phyloP scores from a whole-genome alignment of 1,140 invertebrate genomes.

The Metaphire vulgaris region DNA sequence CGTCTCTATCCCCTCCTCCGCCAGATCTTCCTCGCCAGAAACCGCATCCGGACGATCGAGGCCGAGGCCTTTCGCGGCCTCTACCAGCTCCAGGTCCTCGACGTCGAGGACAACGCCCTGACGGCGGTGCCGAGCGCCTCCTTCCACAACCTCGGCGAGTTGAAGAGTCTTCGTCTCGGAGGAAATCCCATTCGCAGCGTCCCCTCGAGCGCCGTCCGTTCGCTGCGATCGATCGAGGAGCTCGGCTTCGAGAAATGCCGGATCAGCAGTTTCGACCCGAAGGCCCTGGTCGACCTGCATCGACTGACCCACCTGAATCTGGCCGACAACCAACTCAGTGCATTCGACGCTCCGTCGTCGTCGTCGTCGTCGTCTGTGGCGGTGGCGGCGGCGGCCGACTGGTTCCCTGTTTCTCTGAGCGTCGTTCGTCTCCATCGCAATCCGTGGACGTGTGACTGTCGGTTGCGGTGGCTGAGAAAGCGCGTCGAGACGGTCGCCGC shows the following conservation, averaged over 20 bases:
- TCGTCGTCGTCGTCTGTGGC: neutral
- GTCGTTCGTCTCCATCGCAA: conserved; percentile 7
- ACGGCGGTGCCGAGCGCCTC: neutral
- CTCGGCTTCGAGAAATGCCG: conserved; percentile 15
- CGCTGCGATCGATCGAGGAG: neutral
- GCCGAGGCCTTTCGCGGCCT: conserved; percentile 11
- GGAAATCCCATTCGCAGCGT: conserved; percentile 6
- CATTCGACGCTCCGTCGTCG: neutral
- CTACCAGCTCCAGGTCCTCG: neutral
- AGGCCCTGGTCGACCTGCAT: neutral
- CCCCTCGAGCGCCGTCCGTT: neutral
- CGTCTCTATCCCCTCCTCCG: conserved; percentile 9
- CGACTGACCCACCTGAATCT: conserved; percentile 6
- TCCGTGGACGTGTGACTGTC: conserved; percentile 15
- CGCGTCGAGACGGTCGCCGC: conserved; percentile 11
- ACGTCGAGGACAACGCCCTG: conserved; percentile 6
- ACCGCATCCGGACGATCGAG: neutral
- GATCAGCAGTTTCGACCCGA: neutral
- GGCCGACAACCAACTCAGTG: neutral
- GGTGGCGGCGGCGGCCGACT: neutral
- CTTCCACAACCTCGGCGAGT: neutral
- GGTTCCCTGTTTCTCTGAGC: neutral
- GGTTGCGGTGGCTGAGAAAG: conserved; percentile 3
- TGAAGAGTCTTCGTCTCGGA: neutral
- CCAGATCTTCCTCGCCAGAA: neutral